A percentile compares a stretch with the other conserved stretches of the same genome.
Conservation (phyloP, 2,113 vertebrate genomes). For the Pyxicephalus adspersus region DNA sequence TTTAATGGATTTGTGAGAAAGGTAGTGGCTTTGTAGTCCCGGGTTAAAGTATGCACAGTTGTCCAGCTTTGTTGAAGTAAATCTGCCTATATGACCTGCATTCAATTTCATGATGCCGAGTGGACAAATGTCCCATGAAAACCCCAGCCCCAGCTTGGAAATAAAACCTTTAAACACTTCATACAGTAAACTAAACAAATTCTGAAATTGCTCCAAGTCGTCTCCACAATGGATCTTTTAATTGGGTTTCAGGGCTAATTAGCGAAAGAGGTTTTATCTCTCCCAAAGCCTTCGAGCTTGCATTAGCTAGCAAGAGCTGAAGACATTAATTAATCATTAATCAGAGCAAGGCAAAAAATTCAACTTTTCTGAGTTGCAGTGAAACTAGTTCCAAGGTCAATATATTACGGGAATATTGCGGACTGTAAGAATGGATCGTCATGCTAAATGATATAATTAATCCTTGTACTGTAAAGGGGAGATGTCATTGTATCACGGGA, state of each 20-base stretch:
- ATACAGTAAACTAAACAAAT: conserved; percentile 50
- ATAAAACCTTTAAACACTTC: conserved; percentile 7
- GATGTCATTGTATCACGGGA: no score
- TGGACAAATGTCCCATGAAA: conserved; percentile 2
- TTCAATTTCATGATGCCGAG: background rate
- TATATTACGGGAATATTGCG: conserved; percentile 48
- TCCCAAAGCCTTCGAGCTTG: conserved; percentile 49
- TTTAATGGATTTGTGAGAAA: conserved; percentile 40
- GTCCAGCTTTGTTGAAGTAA: conserved; percentile 2
- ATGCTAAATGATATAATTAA: conserved; percentile 34
- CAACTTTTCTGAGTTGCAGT: conserved; percentile 41
- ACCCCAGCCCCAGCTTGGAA: background rate
- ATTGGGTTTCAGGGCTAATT: conserved; percentile 57
- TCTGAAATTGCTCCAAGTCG: conserved; percentile 52
- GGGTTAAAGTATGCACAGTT: conserved; percentile 1
- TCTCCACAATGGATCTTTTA: conserved; percentile 54
- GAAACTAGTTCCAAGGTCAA: conserved; percentile 51
- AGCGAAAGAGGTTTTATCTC: conserved; percentile 56
- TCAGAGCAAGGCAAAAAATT: conserved; percentile 53
- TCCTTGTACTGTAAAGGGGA: background rate
- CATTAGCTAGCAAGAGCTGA: conserved; percentile 52
- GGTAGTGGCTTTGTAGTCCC: conserved; percentile 13
- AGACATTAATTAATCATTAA: conserved; percentile 58
- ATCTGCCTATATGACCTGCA: conserved; percentile 12
- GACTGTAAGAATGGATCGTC: conserved; percentile 26